Conservation (phyloP, 2,113 vertebrate species). For the Benthochromis sp. region DNA sequence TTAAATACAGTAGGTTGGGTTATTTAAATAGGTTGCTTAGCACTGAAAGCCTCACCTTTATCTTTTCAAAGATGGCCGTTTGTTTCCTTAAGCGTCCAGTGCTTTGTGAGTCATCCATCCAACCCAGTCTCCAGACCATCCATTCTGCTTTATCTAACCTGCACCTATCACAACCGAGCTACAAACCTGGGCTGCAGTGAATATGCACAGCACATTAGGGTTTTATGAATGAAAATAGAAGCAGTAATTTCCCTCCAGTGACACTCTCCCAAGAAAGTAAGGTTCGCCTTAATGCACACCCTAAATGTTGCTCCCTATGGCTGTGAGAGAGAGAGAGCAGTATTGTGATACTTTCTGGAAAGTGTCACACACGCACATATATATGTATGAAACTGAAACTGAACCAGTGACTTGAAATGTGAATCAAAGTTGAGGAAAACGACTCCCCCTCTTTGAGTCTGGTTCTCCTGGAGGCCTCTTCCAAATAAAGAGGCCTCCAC, state of each 20-base stretch:
- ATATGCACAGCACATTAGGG: neutral
- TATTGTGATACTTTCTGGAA: neutral
- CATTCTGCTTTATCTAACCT: neutral
- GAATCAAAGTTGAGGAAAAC: neutral
- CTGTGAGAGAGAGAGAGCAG: neutral
- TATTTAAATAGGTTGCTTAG: neutral
- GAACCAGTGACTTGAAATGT: neutral
- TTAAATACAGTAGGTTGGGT: neutral
- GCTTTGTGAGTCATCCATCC: neutral
- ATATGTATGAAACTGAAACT: neutral
- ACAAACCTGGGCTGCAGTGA: neutral
- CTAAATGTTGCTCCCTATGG: neutral
- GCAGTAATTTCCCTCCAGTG: neutral
- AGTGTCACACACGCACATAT: neutral
- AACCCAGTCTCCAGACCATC: neutral
- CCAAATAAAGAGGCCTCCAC: neutral
- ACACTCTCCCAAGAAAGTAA: neutral
- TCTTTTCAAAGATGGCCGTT: neutral
- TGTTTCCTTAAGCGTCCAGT: neutral
- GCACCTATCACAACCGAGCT: neutral
- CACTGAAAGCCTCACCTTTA: neutral
- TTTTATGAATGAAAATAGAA: neutral
- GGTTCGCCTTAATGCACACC: accelerated
- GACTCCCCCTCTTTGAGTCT: neutral
- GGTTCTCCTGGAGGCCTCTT: neutral